A percentile compares a stretch with the other conserved stretches of the same genome.
phyloP scores from a whole-genome alignment of 2,888 invertebrate species.

The Cacoxenus indagator region DNA sequence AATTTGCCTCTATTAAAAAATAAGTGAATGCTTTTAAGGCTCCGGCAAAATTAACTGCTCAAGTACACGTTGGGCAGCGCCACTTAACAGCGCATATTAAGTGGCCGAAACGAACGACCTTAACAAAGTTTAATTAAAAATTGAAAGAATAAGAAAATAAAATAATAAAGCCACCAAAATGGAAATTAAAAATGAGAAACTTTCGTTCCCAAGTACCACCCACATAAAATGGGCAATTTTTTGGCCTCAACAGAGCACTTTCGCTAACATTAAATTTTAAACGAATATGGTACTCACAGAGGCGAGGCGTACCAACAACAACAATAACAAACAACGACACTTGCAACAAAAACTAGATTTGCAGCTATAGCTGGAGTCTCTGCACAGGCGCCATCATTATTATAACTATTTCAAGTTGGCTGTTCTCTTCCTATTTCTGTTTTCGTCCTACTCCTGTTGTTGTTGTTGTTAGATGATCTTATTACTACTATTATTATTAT shows the following conservation, averaged over 20 bases:
- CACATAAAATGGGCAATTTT: background rate
- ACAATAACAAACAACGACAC: background rate
- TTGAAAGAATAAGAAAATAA: background rate
- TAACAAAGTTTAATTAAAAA: slow-evolving; percentile 1
- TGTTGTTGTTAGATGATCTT: background rate
- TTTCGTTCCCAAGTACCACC: background rate
- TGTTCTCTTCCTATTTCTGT: background rate
- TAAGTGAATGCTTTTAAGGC: background rate
- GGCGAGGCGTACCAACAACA: background rate
- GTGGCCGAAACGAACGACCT: background rate
- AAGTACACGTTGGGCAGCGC: background rate
- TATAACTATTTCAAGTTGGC: slow-evolving; percentile 13
- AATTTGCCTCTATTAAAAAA: background rate
- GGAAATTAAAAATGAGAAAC: background rate
- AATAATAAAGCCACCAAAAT: background rate
- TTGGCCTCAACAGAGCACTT: background rate
- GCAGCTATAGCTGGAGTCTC: background rate
- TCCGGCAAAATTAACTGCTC: background rate
- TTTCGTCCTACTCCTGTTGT: background rate
- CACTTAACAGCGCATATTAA: background rate
- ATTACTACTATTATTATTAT: background rate
- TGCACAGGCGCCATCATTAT: slow-evolving; percentile 2
- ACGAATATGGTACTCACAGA: background rate
- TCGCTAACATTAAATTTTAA: background rate
- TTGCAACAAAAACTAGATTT: background rate